A percentile compares a stretch with the other conserved stretches of the same genome.
Evolutionary conservation across 2,113 vertebrate genomes (phyloP).

Genomic region (Petrocephalus zakoni): DNA sequence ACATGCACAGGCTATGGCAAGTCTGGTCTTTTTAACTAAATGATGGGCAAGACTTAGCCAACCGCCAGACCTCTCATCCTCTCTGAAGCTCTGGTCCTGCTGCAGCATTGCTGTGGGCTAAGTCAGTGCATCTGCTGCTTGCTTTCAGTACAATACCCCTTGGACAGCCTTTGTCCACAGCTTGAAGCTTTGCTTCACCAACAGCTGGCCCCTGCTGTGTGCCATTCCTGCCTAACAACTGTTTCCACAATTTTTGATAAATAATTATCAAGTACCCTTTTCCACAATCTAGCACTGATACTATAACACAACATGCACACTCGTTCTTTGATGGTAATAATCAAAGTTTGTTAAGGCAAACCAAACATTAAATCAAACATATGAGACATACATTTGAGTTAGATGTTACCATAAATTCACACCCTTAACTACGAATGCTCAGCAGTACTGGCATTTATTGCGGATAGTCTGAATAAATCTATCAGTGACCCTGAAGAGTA

Average conservation of each 20-base stretch:
- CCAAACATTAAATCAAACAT: background rate
- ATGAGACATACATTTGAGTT: background rate
- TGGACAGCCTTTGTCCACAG: background rate
- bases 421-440: background rate
- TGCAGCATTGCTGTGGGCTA: conserved; percentile 41
- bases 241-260: background rate
- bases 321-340: background rate
- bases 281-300: background rate
- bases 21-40: background rate
- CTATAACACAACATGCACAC: background rate
- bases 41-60: background rate
- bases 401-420: background rate
- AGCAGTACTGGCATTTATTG: background rate
- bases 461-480: background rate
- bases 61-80: background rate
- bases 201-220: background rate
- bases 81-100: background rate
- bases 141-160: conserved; percentile 21
- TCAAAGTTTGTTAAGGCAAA: background rate
- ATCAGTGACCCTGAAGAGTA: conserved; percentile 9
- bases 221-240: background rate
- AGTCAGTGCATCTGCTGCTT: conserved; percentile 39
- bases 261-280: background rate
- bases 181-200: background rate
- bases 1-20: background rate